phyloP scores from a whole-genome alignment of 2,113 vertebrate genomes.

The Puffinus mauretanicus region DNA sequence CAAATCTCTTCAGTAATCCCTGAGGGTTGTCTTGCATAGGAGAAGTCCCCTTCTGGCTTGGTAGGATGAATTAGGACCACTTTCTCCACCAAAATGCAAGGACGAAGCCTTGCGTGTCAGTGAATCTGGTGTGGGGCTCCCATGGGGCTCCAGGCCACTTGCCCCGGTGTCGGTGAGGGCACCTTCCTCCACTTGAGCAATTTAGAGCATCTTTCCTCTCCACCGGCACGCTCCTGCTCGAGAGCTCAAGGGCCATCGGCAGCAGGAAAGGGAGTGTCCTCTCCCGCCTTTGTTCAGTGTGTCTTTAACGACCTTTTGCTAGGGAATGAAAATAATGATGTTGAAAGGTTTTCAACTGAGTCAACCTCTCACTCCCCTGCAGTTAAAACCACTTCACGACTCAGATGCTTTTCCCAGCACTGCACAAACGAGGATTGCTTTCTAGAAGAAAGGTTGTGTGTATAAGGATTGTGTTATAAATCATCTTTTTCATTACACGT shows the following conservation, averaged over 20 bases:
- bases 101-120: background rate
- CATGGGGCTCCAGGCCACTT: background rate
- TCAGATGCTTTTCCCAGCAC: background rate
- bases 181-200: background rate
- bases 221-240: fast-evolving
- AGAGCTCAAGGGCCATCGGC: background rate
- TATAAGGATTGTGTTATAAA: background rate
- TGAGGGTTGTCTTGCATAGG: background rate
- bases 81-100: background rate
- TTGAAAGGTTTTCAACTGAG: background rate
- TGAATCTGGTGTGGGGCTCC: background rate
- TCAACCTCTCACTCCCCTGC: background rate
- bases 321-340: background rate
- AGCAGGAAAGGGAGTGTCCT: background rate
- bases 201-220: background rate
- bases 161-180: background rate
- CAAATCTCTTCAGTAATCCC: background rate
- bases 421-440: background rate
- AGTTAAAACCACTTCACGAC: background rate
- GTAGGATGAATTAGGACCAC: background rate
- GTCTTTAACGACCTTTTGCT: background rate
- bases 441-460: slow-evolving; percentile 18
- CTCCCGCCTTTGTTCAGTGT: background rate
- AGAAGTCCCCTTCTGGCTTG: background rate
- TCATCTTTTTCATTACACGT: background rate